Evolutionary conservation across 2,888 invertebrate species (phyloP), one percentile per base, ranked within the genome.

Genomic region (Sepiola atlantica): DNA sequence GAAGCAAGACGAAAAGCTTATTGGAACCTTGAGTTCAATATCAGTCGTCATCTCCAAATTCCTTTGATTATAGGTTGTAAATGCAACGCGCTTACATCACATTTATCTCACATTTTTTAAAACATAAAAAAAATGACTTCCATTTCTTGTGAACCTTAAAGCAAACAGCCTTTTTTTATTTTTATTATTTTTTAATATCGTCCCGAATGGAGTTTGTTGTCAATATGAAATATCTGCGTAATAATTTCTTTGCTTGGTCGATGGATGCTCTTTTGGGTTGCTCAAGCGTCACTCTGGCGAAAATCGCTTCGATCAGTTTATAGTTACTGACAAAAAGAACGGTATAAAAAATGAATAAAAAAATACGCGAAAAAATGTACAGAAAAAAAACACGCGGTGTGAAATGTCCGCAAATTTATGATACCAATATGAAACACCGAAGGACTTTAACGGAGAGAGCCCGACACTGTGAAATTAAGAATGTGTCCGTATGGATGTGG

Each of bases 361-460:
- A 77, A 77, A 32, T 16, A 32, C 1, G 18, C 3, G 8, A 2
- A 24, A 24, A 61, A 61, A 61, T 61, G 45, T 45, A 45, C 8
- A 24, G 3, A 3, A 77, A 77, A 77, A 10, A 16, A 8, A 16
- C n/a, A n/a, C 18, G n/a, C n/a, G n/a, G n/a, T 14, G 77, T 77
- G n/a, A 77, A 77, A 77, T 77, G 77, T 77, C 77, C 77, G n/a
- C n/a, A 77, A 77, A 14, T 77, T 32, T 77, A 77, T 77, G 77
- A 77, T n/a, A 77, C 77, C n/a, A 77, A 32, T 77, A 77, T 77
- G n/a, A 77, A 77, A n/a, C 16, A 18, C n/a, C n/a, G n/a, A 77
- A 77, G 77, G 77, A 77, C 77, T 77, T 77, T 16, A 77, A 77
- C 77, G 77, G n/a, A 77, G 61, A 77, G n/a, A 77, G 77, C 77